phyloP scores from a whole-genome alignment of 2,888 invertebrate genomes.

The Callimorpha dominula region DNA sequence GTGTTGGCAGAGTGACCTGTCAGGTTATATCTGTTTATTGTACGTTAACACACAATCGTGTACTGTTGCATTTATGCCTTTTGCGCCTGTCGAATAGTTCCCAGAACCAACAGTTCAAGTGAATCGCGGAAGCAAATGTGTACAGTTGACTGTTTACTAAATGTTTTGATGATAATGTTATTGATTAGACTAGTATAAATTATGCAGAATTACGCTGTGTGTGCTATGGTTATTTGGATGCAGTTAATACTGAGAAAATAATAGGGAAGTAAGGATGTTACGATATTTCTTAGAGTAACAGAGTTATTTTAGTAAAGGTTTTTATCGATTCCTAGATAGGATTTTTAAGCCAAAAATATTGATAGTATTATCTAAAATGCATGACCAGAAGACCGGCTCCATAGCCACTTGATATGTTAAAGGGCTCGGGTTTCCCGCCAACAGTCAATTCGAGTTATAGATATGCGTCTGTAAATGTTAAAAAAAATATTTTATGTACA shows the following conservation, averaged over 20 bases:
- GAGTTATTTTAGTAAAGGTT: background rate
- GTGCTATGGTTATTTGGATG: slow-evolving; percentile 8
- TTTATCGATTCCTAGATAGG: background rate
- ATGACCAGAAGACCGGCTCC: no score
- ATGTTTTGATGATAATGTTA: slow-evolving; percentile 46
- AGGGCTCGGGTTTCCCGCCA: no score
- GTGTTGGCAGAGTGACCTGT: slow-evolving; percentile 17
- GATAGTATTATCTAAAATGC: no score
- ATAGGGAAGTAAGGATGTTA: background rate
- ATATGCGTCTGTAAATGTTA: no score
- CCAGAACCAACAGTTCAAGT: slow-evolving; percentile 25
- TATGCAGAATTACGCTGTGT: slow-evolving; percentile 27
- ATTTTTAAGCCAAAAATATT: no score
- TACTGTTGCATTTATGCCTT: slow-evolving; percentile 33
- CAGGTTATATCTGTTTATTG: slow-evolving; percentile 45
- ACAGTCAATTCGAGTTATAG: no score
- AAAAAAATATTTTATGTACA: no score
- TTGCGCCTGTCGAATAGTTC: slow-evolving; percentile 36
- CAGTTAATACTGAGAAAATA: background rate
- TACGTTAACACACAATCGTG: slow-evolving; percentile 36
- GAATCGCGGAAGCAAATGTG: slow-evolving; percentile 24
- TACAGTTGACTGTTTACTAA: slow-evolving; percentile 16
- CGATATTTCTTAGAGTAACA: background rate
- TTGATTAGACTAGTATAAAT: slow-evolving; percentile 40
- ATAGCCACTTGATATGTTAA: no score